Base-by-base conservation (phyloP, 1,140 invertebrate species). In the Nilaparvata lugens region DNA sequence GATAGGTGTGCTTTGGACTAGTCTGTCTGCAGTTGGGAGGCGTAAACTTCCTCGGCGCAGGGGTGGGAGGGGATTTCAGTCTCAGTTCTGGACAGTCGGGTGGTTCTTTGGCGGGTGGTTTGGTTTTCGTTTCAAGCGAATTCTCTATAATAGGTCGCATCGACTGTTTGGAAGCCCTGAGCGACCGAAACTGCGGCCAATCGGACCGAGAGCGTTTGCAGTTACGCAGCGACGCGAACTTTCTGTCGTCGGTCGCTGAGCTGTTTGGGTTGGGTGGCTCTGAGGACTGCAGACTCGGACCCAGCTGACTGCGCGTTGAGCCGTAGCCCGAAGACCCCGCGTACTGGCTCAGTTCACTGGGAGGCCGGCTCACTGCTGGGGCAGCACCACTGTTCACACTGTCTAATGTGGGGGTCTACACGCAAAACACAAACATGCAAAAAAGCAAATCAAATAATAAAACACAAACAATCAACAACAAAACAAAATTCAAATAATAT, bases 311-410 rank as follows among this genome's bases (percentile, higher is more conserved):
- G 45, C 77, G 74, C 38, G 81, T 79, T 21, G 81, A 82, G 55
- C 81, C 81, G 69, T 83, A 83, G 19, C 82, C 82, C 51, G 81
- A 81, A 61, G 74, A 77, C 28, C 70, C 73, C 18, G 24, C 65
- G 51, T 65, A 70, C 64, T 75, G 69, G 73, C 76, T 76, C 69
- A 76, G 69, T 69, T 78, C 71, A 68, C 76, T 77, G 5, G 75
- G 68, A 7, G 76, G 76, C 31, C 75, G 68, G 64, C 69, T 69
- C 24, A 25, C 25, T 65, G 14, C 67, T 45, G 23, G 18, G 0
- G 38, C 56, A 23, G 19, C 28, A 6, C 23, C n/a, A 6, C 23
- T 4, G n/a, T 4, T 57, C 14, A 40, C 7, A 43, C 23, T 25
- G 40, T 38, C 24, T 23, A 18, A 21, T 24, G 54, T 51, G 11